Evolutionary conservation across 2,797 vertebrate species (phyloP).

Genomic region (Hemitrygon akajei): DNA sequence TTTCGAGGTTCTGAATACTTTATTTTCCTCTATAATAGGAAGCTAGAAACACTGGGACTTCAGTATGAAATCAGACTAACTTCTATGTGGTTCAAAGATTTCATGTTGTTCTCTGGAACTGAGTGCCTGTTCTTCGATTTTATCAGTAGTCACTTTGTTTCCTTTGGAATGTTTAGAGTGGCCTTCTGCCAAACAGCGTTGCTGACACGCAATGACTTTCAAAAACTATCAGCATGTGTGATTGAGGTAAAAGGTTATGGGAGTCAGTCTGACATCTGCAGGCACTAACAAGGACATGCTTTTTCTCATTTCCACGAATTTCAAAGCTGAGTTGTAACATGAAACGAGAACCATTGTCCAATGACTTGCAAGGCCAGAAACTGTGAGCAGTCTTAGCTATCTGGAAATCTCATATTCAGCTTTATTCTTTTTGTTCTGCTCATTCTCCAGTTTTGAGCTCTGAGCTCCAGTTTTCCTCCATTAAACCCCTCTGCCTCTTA

Average conservation of each 20-base stretch:
- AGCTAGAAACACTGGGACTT: too few relatives aligned
- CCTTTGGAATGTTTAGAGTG: background rate
- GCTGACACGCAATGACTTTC: background rate
- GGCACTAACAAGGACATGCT: background rate
- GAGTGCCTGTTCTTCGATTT: background rate
- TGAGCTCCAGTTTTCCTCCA: too few relatives aligned
- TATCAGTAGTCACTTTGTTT: conserved; percentile 11
- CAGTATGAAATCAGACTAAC: background rate
- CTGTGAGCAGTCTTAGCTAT: background rate
- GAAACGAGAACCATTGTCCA: background rate
- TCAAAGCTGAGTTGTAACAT: background rate
- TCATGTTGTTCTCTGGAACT: background rate
- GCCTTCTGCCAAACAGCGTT: background rate
- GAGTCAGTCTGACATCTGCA: background rate
- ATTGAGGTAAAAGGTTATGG: background rate
- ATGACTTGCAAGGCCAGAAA: background rate
- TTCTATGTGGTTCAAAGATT: background rate
- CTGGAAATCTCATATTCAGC: background rate
- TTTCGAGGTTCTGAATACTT: background rate
- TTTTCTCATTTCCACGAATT: background rate
- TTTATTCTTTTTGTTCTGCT: background rate
- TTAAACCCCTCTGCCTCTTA: too few relatives aligned
- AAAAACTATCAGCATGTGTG: background rate
- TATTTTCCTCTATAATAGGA: too few relatives aligned
- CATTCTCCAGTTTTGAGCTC: background rate